Conservation (phyloP, 2,797 vertebrate genomes). For the Astyanax mexicanus region DNA sequence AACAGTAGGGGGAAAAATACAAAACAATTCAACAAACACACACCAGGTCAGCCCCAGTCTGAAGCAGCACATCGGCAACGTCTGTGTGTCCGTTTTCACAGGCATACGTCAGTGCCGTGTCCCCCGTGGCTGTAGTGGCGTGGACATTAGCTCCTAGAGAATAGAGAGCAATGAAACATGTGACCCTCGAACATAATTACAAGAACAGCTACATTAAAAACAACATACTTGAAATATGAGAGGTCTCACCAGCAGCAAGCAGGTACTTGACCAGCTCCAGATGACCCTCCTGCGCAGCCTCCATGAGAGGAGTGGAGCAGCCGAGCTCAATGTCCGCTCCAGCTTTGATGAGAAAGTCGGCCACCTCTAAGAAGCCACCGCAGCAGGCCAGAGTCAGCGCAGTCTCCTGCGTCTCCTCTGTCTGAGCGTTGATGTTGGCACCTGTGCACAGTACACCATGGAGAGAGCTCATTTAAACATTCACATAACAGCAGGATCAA, state of each 20-base stretch:
- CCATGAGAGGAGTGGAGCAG: slow-evolving; percentile 98
- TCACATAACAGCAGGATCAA: too few species aligned
- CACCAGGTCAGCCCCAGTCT: slow-evolving; percentile 97
- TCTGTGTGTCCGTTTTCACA: slow-evolving; percentile 99
- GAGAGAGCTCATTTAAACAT: background rate
- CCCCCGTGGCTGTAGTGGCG: slow-evolving; percentile 96
- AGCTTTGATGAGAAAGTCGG: slow-evolving; percentile 98
- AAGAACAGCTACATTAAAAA: background rate
- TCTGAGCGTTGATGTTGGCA: slow-evolving; percentile 98
- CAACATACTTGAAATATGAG: background rate
- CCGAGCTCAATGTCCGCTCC: slow-evolving; percentile 98
- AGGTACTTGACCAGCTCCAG: slow-evolving; percentile 98
- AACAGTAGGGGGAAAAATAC: background rate
- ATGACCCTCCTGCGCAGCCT: slow-evolving; percentile 98
- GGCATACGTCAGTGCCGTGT: slow-evolving; percentile 96
- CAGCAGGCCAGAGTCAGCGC: slow-evolving; percentile 97
- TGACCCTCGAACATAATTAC: background rate
- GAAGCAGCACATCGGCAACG: slow-evolving; percentile 96
- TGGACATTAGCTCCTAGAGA: slow-evolving; percentile 96
- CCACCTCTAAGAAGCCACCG: slow-evolving; percentile 97
- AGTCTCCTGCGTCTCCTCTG: slow-evolving; percentile 98
- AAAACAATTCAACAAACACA: slow-evolving; percentile 21
- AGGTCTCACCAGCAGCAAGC: slow-evolving; percentile 88
- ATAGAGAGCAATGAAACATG: slow-evolving; percentile 49
- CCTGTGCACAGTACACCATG: slow-evolving; percentile 72